Percentiles rank a stretch among this genome's conserved stretches.
Evolutionary conservation across 2,113 vertebrate genomes (phyloP).

Genomic region (Rhynchomys soricoides): DNA sequence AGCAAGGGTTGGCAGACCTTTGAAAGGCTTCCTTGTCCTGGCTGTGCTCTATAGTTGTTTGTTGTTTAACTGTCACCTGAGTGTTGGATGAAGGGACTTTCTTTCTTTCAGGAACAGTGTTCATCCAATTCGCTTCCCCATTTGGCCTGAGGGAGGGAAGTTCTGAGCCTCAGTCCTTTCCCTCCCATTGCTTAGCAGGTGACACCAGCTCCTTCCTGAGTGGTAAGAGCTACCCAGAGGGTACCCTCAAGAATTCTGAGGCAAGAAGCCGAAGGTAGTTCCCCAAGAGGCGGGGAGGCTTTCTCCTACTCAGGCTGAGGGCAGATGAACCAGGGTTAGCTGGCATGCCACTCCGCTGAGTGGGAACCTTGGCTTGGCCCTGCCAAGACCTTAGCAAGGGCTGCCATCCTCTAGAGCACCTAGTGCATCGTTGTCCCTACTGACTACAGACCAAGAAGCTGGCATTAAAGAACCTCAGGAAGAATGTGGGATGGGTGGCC

Average conservation of each 20-base stretch:
- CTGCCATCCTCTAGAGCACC: not conserved
- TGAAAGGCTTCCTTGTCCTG: not conserved
- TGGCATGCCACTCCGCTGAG: not conserved
- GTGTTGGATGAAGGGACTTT: not conserved
- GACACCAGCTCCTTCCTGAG: fast-evolving
- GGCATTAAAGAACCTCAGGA: not conserved
- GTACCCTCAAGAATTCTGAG: not conserved
- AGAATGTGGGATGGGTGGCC: fast-evolving
- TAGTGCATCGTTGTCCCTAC: too few relatives aligned
- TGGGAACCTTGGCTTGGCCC: not conserved
- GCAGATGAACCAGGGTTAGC: too few relatives aligned
- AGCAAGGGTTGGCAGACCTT: not conserved
- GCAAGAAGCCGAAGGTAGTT: not conserved
- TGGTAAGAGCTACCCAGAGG: not conserved
- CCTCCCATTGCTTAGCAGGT: not conserved
- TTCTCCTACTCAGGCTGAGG: not conserved
- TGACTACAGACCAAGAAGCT: not conserved
- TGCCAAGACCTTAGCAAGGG: not conserved
- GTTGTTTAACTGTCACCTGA: not conserved
- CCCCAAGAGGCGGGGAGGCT: not conserved
- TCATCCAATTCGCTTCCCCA: not conserved
- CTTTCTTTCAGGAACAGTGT: conserved; percentile 14
- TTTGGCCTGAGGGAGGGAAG: not conserved
- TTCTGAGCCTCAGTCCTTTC: fast-evolving
- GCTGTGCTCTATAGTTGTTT: conserved; percentile 29